Conservation (phyloP, 2,113 vertebrate genomes). For the Myanophis thanlyinensis region DNA sequence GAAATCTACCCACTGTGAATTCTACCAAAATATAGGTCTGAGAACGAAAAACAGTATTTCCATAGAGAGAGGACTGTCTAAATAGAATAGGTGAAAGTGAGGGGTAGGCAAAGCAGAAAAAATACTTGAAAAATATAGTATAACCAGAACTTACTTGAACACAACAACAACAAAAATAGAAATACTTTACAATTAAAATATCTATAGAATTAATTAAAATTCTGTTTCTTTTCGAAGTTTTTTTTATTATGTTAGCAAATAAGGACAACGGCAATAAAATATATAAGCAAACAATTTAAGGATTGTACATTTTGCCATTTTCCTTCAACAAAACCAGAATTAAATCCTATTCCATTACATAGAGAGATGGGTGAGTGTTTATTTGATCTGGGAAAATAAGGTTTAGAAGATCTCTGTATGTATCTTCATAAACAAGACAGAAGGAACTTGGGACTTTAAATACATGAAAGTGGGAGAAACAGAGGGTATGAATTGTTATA, state of each 20-base stretch:
- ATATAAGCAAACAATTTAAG: neutral
- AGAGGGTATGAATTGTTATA: neutral
- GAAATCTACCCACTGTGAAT: slow-evolving; percentile 60
- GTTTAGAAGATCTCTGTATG: neutral
- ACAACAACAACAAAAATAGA: neutral
- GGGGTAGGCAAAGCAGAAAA: neutral
- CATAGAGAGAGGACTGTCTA: neutral
- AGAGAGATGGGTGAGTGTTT: neutral
- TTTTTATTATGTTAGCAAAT: neutral
- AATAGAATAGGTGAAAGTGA: neutral
- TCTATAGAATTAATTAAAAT: neutral
- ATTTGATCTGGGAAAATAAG: neutral
- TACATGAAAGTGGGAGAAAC: neutral
- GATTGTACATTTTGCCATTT: neutral
- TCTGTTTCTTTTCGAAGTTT: neutral
- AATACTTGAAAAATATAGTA: neutral
- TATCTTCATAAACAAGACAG: neutral
- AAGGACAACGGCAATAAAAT: neutral
- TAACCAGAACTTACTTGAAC: neutral
- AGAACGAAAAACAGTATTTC: slow-evolving; percentile 5
- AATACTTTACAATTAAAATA: neutral
- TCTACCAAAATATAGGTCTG: slow-evolving; percentile 53
- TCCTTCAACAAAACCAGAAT: neutral
- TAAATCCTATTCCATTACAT: neutral
- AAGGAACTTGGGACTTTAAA: neutral